Conservation (phyloP, 2,113 vertebrate species). For the Percina caprodes region DNA sequence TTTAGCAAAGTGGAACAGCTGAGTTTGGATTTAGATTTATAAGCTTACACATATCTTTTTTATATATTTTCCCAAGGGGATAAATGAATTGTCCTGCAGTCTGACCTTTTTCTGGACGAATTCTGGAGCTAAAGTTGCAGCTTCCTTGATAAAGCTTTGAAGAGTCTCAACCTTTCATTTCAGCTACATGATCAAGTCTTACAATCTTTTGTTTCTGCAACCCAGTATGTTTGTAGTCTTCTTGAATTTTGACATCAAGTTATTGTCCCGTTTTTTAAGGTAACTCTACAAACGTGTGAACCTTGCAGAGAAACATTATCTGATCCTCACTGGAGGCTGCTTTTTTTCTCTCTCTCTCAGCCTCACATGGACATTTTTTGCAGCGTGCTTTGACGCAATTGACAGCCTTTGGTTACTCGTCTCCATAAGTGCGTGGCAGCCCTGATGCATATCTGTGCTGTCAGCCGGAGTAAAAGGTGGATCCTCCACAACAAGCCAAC, state of each 20-base stretch:
- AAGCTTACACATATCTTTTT: too few relatives aligned
- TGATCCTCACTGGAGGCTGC: conserved; percentile 4
- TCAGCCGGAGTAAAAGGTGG: conserved; percentile 67
- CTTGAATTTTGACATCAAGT: not conserved
- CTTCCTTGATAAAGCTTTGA: not conserved
- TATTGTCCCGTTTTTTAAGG: not conserved
- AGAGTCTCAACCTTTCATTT: not conserved
- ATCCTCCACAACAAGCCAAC: conserved; percentile 66
- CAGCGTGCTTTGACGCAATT: conserved; percentile 60
- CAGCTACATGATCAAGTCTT: not conserved
- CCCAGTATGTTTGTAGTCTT: not conserved
- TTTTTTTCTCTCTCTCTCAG: not conserved
- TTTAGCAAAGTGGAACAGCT: too few relatives aligned
- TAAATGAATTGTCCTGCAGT: not conserved
- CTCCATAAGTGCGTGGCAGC: conserved; percentile 73
- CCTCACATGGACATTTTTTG: conserved; percentile 26
- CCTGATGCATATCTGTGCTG: conserved; percentile 77
- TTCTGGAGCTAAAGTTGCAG: not conserved
- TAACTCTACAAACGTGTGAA: conserved; percentile 27
- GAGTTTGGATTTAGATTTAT: too few relatives aligned
- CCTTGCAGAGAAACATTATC: conserved; percentile 9
- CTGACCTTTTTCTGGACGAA: not conserved
- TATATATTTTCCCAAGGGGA: too few relatives aligned
- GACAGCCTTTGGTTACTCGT: conserved; percentile 76
- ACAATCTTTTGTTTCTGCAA: not conserved